Evolutionary conservation across 2,797 vertebrate species (phyloP).

Genomic region (Chaunax sp.): DNA sequence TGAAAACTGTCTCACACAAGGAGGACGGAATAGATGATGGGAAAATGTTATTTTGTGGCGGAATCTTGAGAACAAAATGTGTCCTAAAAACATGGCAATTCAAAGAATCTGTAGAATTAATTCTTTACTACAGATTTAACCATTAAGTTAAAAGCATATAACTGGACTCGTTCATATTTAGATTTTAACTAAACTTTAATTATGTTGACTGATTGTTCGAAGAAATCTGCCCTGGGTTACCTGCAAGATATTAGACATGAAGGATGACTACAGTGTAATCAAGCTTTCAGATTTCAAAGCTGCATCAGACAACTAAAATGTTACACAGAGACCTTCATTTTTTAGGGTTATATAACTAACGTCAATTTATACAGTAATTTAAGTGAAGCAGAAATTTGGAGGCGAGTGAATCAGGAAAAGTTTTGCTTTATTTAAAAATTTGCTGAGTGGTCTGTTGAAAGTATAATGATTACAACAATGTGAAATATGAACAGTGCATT

Average conservation of each 20-base stretch:
- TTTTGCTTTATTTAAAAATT: too few species aligned
- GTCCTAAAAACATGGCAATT: not conserved
- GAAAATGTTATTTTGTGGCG: not conserved
- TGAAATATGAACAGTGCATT: too few species aligned
- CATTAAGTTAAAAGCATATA: not conserved
- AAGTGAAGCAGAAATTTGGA: too few species aligned
- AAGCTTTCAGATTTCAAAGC: too few species aligned
- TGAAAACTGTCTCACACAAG: not conserved
- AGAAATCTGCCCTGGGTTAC: not conserved
- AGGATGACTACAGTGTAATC: not conserved
- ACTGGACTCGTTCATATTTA: not conserved
- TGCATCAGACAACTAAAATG: too few species aligned
- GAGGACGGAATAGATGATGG: not conserved
- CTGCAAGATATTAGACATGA: not conserved
- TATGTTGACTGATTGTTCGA: not conserved
- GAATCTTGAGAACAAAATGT: not conserved
- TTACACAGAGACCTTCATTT: too few species aligned
- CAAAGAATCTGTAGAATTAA: not conserved
- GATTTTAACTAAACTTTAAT: not conserved
- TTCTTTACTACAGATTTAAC: not conserved
- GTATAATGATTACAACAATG: too few species aligned
- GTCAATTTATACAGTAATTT: too few species aligned
- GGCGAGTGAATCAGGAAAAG: too few species aligned
- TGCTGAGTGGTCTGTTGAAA: too few species aligned
- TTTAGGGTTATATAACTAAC: too few species aligned